Evolutionary conservation across 2,113 vertebrate species (phyloP).

Genomic region (Lipotes vexillifer): DNA sequence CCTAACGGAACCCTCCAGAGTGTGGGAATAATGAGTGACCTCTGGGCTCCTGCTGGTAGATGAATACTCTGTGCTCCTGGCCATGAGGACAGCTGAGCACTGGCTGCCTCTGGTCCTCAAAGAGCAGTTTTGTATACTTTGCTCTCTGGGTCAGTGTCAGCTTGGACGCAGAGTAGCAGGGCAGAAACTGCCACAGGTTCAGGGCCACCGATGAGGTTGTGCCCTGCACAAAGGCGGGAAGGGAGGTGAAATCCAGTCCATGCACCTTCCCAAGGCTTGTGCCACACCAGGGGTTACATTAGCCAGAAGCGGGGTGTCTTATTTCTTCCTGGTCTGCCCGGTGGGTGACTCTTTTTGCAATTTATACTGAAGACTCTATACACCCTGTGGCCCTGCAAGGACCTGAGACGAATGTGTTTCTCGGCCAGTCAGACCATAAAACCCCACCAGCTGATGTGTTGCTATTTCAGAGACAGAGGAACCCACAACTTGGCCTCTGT

Average conservation of each 20-base stretch:
- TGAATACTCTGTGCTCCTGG: neutral
- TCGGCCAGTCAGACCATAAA: neutral
- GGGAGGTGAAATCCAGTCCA: neutral
- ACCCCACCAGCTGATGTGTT: neutral
- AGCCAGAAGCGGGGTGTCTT: neutral
- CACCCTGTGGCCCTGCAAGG: too few relatives aligned
- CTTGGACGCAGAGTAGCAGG: neutral
- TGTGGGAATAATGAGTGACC: neutral
- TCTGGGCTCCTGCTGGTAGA: neutral
- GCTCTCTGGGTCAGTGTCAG: neutral
- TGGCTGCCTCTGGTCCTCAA: neutral
- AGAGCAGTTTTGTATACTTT: neutral
- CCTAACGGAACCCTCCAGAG: neutral
- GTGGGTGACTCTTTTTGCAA: neutral
- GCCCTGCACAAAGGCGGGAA: neutral
- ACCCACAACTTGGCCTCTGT: neutral
- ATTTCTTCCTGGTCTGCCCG: neutral
- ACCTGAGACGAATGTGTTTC: neutral
- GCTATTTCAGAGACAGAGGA: neutral
- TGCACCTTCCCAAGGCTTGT: neutral
- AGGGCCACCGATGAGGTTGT: neutral
- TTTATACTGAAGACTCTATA: neutral
- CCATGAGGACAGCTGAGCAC: rapidly evolving
- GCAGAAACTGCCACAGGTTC: neutral
- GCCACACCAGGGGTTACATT: too few relatives aligned